phyloP scores from a whole-genome alignment of 2,797 vertebrate species.

The Siniperca undulata region DNA sequence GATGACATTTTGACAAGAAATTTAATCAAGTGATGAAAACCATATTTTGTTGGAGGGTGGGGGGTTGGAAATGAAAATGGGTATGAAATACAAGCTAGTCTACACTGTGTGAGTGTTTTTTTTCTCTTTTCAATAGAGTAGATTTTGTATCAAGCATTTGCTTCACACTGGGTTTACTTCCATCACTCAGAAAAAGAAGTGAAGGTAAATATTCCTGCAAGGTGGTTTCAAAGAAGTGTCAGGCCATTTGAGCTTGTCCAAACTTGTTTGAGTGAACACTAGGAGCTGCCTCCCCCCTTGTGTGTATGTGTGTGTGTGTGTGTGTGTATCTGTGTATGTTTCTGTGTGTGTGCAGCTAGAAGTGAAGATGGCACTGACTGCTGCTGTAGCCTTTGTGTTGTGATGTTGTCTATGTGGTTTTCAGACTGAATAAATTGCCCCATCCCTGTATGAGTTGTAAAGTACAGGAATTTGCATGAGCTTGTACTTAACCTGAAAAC shows the following conservation, averaged over 20 bases:
- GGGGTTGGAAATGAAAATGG: too few relatives aligned
- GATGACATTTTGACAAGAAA: not conserved
- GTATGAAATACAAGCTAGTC: not conserved
- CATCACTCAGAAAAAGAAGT: not conserved
- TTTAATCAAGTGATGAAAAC: not conserved
- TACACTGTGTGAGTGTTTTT: not conserved
- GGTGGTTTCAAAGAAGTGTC: not conserved
- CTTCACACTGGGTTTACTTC: not conserved
- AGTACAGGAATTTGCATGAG: not conserved
- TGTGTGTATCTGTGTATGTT: not conserved
- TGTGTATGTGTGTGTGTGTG: too few relatives aligned
- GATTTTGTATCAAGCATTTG: not conserved
- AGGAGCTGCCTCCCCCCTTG: not conserved
- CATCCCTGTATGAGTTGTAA: not conserved
- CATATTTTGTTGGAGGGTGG: not conserved
- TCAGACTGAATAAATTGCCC: not conserved
- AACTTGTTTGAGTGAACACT: not conserved
- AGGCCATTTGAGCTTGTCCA: not conserved
- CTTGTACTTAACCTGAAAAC: not conserved
- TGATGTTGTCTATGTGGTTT: not conserved
- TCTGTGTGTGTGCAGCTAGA: not conserved
- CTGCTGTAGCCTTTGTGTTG: not conserved
- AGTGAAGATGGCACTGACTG: not conserved
- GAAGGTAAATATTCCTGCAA: conserved; percentile 19
- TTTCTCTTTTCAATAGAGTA: too few relatives aligned